Percentiles rank a stretch among this genome's conserved stretches.
Evolutionary conservation across 2,113 vertebrate genomes (phyloP).

Genomic region (Leucosticte australis): DNA sequence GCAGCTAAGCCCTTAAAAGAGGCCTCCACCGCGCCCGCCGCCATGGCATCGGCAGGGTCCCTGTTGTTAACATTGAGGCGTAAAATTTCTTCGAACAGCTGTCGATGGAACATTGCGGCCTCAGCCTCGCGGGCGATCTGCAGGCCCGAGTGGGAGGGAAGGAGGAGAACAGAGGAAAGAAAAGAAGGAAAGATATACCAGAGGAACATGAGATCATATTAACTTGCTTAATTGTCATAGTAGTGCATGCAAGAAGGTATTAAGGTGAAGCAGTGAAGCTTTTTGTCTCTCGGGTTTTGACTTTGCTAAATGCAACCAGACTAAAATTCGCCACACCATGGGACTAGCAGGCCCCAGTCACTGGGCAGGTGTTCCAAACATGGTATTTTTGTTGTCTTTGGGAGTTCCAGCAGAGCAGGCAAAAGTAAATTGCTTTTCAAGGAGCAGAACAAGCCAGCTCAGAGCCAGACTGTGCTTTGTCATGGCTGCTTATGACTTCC

Average conservation of each 20-base stretch:
- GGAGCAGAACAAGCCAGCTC: neutral
- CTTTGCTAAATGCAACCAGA: neutral
- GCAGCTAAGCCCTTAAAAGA: conserved; percentile 96
- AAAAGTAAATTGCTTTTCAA: neutral
- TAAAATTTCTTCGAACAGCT: conserved; percentile 84
- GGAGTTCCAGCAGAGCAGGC: neutral
- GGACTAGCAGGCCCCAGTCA: neutral
- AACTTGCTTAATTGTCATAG: conserved; percentile 35
- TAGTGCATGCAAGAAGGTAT: neutral
- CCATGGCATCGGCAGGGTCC: conserved; percentile 92
- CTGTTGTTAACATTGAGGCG: conserved; percentile 76
- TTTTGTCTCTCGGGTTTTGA: neutral
- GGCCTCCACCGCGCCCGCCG: conserved; percentile 93
- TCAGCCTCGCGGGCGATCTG: conserved; percentile 81
- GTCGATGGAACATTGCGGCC: conserved; percentile 70
- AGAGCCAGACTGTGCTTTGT: rapidly evolving
- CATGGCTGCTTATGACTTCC: neutral
- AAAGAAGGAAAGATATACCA: conserved; percentile 55
- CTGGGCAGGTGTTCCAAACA: neutral
- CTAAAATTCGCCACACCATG: rapidly evolving
- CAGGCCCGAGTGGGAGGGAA: conserved; percentile 65
- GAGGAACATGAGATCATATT: conserved; percentile 51
- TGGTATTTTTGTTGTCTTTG: neutral
- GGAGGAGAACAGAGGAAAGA: conserved; percentile 43
- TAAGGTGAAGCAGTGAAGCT: neutral